phyloP scores from a whole-genome alignment of 2,113 vertebrate species.

The Stegostoma tigrinum region DNA sequence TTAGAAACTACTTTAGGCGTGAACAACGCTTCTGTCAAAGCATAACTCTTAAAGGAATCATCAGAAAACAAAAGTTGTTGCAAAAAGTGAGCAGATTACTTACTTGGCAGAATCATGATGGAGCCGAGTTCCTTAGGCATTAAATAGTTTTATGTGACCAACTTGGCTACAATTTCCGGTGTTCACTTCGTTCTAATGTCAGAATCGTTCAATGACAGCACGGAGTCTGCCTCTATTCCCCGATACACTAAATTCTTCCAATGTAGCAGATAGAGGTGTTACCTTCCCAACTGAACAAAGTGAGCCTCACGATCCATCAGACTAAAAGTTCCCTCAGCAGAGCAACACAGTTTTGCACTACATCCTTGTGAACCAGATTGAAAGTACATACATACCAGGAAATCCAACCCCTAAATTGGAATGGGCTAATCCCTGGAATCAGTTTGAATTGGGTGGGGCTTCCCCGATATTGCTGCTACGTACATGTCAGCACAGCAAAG shows the following conservation, averaged over 20 bases:
- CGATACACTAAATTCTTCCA: neutral
- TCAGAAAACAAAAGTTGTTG: neutral
- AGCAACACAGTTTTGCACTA: neutral
- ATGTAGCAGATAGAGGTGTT: neutral
- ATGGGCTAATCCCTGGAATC: constrained; percentile 11
- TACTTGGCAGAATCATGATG: constrained; percentile 34
- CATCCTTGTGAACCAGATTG: neutral
- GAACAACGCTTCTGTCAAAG: neutral
- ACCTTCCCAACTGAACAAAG: neutral
- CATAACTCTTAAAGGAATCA: neutral
- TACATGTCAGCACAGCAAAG: neutral
- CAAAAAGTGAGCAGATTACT: constrained; percentile 4
- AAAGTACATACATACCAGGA: neutral
- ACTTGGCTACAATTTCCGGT: neutral
- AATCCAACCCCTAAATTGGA: constrained; percentile 20
- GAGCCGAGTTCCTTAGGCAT: neutral
- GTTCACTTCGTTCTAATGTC: neutral
- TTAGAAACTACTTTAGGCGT: neutral
- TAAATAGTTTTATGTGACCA: neutral
- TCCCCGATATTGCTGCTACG: neutral
- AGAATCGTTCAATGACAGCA: neutral
- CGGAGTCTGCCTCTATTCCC: neutral
- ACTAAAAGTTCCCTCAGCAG: neutral
- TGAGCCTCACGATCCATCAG: neutral
- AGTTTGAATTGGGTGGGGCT: constrained; percentile 26